These are phyloP conservation scores for Eulithis prunata DNA, from an alignment of 2,888 invertebrate genomes.

Conservation along the genomic window DNA sequence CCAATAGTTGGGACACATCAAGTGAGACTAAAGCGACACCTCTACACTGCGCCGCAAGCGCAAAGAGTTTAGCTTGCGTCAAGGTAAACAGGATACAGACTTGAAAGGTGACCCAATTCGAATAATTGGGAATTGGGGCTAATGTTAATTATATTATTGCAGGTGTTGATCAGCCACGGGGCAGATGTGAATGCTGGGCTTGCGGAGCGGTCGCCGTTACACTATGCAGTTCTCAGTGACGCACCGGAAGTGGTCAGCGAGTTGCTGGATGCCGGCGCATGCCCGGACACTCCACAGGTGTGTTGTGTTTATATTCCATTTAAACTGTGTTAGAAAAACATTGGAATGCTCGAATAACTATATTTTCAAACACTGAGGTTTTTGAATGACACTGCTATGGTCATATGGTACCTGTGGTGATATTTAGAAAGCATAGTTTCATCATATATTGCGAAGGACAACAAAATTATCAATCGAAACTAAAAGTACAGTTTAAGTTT, in stretches of 20 bases:
- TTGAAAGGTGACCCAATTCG: conserved; percentile 49
- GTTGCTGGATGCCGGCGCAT: conserved; percentile 90
- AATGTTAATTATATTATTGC: conserved; percentile 55
- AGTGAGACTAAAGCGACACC: conserved; percentile 88
- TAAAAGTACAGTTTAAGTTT: too few relatives aligned
- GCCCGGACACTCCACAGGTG: conserved; percentile 92
- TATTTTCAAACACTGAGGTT: not conserved
- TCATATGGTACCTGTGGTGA: too few relatives aligned
- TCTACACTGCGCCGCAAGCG: conserved; percentile 90
- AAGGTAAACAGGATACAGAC: conserved; percentile 71
- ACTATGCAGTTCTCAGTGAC: conserved; percentile 92
- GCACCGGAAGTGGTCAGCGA: conserved; percentile 89
- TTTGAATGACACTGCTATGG: too few relatives aligned
- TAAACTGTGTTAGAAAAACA: conserved; percentile 18
- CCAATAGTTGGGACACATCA: conserved; percentile 88
- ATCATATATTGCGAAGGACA: too few relatives aligned
- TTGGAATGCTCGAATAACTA: conserved; percentile 1
- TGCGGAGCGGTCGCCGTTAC: conserved; percentile 89
- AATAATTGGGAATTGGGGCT: conserved; percentile 32
- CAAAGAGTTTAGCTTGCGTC: conserved; percentile 85
- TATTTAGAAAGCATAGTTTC: too few relatives aligned
- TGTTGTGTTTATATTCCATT: conserved; percentile 45
- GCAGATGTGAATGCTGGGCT: conserved; percentile 92
- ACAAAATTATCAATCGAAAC: too few relatives aligned
- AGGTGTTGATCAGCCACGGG: conserved; percentile 87